A percentile compares a stretch with the other conserved stretches of the same genome.
phyloP scores from a whole-genome alignment of 2,113 vertebrate species.

The Pseudonaja textilis region DNA sequence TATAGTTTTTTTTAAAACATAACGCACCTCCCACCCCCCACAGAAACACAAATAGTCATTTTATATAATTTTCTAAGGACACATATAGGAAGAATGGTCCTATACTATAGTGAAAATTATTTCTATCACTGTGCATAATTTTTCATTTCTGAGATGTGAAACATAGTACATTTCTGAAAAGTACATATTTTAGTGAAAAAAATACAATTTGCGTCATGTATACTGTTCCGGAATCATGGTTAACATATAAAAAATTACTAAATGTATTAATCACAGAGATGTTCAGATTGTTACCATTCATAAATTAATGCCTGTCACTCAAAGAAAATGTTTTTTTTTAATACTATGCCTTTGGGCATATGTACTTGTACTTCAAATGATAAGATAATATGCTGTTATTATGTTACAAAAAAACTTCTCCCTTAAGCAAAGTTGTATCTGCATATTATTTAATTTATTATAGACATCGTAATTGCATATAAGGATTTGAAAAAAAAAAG shows the following conservation, averaged over 20 bases:
- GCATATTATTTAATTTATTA: slow-evolving; percentile 20
- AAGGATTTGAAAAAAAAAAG: slow-evolving; percentile 17
- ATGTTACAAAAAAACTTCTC: neutral
- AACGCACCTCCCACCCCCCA: neutral
- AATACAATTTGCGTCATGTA: neutral
- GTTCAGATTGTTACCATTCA: neutral
- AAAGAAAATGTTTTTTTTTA: neutral
- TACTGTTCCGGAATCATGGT: neutral
- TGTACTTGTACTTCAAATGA: neutral
- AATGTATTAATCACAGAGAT: neutral
- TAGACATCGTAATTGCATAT: slow-evolving; percentile 18
- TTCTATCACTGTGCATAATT: neutral
- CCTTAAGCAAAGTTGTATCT: slow-evolving; percentile 16
- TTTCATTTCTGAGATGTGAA: neutral
- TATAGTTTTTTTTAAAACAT: neutral
- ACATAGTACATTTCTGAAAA: neutral
- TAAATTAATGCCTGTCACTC: slow-evolving; percentile 24
- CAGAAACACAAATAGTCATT: neutral
- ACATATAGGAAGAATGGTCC: neutral
- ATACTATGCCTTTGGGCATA: neutral
- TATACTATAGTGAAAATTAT: neutral
- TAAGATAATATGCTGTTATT: neutral
- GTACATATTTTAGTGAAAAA: neutral
- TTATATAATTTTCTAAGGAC: neutral
- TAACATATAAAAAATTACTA: neutral